Conservation (phyloP, 2,888 invertebrate species). For the Nowickia ferox region DNA sequence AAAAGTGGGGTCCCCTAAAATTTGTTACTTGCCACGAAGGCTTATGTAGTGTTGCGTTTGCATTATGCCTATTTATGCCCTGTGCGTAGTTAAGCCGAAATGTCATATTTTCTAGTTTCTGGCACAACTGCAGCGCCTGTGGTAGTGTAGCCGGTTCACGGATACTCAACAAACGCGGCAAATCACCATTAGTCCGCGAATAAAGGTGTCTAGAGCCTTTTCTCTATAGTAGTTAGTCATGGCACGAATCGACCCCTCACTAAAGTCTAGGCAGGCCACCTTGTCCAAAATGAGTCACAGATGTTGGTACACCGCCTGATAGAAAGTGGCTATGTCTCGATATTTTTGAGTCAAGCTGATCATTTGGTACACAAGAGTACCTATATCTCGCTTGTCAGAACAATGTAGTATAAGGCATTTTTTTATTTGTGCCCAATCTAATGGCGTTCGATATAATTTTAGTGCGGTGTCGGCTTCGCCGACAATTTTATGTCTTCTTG, state of each 20-base stretch:
- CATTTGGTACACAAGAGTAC: conserved; percentile 31
- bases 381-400: conserved; percentile 13
- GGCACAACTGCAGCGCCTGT: background rate
- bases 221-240: background rate
- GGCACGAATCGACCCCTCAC: background rate
- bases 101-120: background rate
- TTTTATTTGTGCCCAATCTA: too few species aligned
- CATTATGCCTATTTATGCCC: conserved; percentile 5
- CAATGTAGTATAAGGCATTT: too few species aligned
- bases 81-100: conserved; percentile 14
- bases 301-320: conserved; percentile 53
- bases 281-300: conserved; percentile 16
- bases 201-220: background rate
- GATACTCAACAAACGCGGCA: too few species aligned
- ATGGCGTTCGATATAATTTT: too few species aligned
- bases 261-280: background rate
- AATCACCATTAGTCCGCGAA: too few species aligned
- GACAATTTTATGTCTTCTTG: too few species aligned
- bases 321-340: conserved; percentile 63
- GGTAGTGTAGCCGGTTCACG: background rate
- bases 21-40: background rate
- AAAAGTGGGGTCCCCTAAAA: too few species aligned
- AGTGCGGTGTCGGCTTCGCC: too few species aligned
- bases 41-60: background rate
- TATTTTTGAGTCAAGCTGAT: background rate